Conservation (phyloP, 2,888 invertebrate species). For the Drosophila percnosoma region DNA sequence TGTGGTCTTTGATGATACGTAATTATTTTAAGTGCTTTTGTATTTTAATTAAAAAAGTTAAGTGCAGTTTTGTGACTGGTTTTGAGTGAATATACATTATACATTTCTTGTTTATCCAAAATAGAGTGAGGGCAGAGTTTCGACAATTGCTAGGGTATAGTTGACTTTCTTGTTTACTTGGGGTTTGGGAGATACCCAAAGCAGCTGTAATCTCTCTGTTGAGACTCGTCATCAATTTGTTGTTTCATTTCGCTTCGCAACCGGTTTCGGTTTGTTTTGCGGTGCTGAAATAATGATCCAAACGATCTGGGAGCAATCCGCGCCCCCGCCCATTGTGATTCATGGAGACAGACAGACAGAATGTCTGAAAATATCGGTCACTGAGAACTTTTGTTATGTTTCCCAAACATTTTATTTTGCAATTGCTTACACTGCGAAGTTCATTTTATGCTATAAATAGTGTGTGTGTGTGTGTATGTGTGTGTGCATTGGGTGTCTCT, state of each 20-base stretch:
- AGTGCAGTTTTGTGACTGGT: not conserved
- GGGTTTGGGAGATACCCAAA: constrained; percentile 63
- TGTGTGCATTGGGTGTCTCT: constrained; percentile 21
- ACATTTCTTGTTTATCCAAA: not conserved
- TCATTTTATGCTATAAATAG: constrained; percentile 22
- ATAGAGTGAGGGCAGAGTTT: not conserved
- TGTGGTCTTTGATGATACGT: not conserved
- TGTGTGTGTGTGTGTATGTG: constrained; percentile 12
- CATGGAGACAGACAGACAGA: constrained; percentile 32
- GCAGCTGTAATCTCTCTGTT: constrained; percentile 27
- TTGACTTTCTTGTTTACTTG: constrained; percentile 46
- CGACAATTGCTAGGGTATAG: constrained; percentile 20
- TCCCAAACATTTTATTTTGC: constrained; percentile 60
- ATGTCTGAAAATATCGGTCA: constrained; percentile 30
- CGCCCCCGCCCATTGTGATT: constrained; percentile 33
- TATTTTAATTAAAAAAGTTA: not conserved
- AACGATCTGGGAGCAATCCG: constrained; percentile 28
- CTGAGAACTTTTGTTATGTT: constrained; percentile 43
- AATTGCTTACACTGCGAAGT: constrained; percentile 45
- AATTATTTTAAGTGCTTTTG: not conserved
- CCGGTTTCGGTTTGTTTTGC: constrained; percentile 43
- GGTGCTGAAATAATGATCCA: constrained; percentile 10
- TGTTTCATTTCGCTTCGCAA: constrained; percentile 42
- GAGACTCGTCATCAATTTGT: constrained; percentile 55
- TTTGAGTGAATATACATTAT: not conserved